phyloP scores from a whole-genome alignment of 2,888 invertebrate genomes.

The Nasonia oneida region DNA sequence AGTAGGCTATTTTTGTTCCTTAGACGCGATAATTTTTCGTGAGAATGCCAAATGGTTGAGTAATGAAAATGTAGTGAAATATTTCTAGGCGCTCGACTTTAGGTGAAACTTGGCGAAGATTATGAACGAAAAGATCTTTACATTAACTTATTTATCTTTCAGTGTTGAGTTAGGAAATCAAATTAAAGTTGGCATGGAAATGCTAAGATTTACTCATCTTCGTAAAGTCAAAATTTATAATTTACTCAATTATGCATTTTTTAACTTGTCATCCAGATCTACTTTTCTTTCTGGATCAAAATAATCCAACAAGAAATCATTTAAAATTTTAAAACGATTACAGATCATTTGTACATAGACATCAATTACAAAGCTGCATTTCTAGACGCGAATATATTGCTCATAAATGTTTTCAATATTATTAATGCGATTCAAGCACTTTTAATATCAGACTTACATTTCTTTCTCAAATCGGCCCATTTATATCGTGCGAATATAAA shows the following conservation, averaged over 20 bases:
- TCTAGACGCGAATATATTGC: background rate
- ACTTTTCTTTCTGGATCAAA: background rate
- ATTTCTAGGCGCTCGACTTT: background rate
- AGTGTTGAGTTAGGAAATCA: slow-evolving; percentile 31
- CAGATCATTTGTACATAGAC: background rate
- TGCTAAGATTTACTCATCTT: slow-evolving; percentile 27
- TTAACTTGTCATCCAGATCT: background rate
- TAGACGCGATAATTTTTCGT: background rate
- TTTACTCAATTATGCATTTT: background rate
- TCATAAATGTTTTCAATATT: background rate
- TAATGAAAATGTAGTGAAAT: background rate
- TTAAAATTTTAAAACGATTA: no score
- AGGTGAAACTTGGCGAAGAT: background rate
- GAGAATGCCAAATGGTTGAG: background rate
- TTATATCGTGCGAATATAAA: no score
- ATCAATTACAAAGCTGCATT: background rate
- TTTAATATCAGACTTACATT: slow-evolving; percentile 5
- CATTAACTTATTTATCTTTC: background rate
- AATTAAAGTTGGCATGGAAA: slow-evolving; percentile 45
- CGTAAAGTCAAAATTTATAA: slow-evolving; percentile 8
- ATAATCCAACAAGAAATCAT: no score
- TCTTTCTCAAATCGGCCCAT: slow-evolving; percentile 22
- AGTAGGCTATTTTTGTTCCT: background rate
- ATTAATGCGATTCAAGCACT: slow-evolving; percentile 10
- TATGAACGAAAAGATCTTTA: no score